Percentiles rank a stretch among this genome's conserved stretches.
Conservation (phyloP, 2,888 invertebrate species). For the Sceliomorpha sp. region DNA sequence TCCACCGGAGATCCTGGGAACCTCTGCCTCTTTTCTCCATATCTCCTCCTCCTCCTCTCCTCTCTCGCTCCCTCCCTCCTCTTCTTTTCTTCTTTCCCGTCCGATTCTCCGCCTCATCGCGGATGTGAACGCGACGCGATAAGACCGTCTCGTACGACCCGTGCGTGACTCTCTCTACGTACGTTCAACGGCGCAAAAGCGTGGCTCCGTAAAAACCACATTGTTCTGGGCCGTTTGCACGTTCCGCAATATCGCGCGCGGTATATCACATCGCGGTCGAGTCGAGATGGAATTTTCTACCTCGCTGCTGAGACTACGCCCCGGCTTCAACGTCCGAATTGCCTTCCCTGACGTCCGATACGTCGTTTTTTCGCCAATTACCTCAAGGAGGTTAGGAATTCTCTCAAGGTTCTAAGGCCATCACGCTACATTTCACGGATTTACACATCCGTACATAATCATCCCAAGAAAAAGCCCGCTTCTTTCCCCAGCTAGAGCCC, state of each 20-base stretch:
- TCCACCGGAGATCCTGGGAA: conserved; percentile 74
- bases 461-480: too few species aligned
- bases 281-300: conserved; percentile 67
- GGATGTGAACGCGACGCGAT: conserved; percentile 75
- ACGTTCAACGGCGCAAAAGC: conserved; percentile 46
- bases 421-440: too few species aligned
- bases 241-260: conserved; percentile 62
- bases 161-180: conserved; percentile 69
- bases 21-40: conserved; percentile 72
- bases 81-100: conserved; percentile 43
- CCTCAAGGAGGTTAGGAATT: too few species aligned
- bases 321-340: conserved; percentile 37
- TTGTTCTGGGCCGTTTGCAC: conserved; percentile 70
- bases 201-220: conserved; percentile 55
- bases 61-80: conserved; percentile 9
- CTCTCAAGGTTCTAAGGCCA: too few species aligned
- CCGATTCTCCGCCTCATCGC: conserved; percentile 61
- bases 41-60: conserved; percentile 40
- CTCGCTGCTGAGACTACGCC: conserved; percentile 49
- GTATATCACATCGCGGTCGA: conserved; percentile 70
- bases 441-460: too few species aligned
- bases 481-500: too few species aligned
- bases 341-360: too few species aligned
- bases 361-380: background rate
- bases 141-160: conserved; percentile 63